Base-by-base conservation (phyloP, 1,140 invertebrate genomes). In the Ostrea edulis region DNA sequence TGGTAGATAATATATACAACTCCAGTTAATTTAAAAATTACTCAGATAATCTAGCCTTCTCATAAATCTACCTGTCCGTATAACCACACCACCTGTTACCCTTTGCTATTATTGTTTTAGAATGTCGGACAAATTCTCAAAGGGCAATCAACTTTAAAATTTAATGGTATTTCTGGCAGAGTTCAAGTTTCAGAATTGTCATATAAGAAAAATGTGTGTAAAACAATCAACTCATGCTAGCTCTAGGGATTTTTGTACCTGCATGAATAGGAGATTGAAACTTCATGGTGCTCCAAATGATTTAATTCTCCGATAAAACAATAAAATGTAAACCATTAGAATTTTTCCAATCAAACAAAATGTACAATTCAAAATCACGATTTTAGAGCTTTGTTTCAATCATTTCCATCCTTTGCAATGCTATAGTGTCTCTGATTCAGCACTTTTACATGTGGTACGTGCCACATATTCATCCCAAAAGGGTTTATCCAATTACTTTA, bases 101-200 rank as follows among this genome's bases (percentile, higher is more conserved):
- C 68, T 25, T 77, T 77, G 68, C 68, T 25, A 29, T 77, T 25
- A 77, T 77, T 77, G 68, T 77, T 77, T 77, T 77, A 77, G 29
- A 77, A 25, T 29, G 68, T 77, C 68, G 12, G 12, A 11, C 25
- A 77, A 35, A 77, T 77, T 77, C 25, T 77, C 25, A 11, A 35
- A 29, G 68, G 68, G 68, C 29, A 77, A 77, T 29, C 68, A 77
- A 77, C 68, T 77, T 29, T 77, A 77, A 35, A 77, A 77, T 29
- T 29, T 77, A 29, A 25, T 77, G 22, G 22, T 71, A 29, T 77
- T 44, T 29, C 68, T 77, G 25, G 3, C 22, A 14, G 22, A 77
- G 68, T 77, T 77, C 68, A 77, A 77, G 29, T 77, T 77, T 77
- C 68, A 77, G 5, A 44, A 44, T 25, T 77, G 29, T 17, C 68